A percentile compares a stretch with the other conserved stretches of the same genome.
phyloP scores from a whole-genome alignment of 2,113 vertebrate species.

The Crypturellus undulatus region DNA sequence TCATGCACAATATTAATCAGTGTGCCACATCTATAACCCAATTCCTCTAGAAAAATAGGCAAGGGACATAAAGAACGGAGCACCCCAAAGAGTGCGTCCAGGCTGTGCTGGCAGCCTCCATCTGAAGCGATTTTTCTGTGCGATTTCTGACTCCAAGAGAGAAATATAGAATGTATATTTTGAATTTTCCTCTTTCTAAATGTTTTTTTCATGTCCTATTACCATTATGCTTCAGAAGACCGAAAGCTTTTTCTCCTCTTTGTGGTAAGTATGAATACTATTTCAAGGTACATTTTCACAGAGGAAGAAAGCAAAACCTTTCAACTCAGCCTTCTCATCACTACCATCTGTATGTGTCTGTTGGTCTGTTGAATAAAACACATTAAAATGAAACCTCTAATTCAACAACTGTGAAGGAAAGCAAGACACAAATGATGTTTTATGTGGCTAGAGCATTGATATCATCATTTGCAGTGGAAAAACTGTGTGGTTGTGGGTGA shows the following conservation, averaged over 20 bases:
- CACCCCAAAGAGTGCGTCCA: constrained; percentile 23
- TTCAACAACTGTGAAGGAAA: not conserved
- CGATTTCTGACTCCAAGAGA: constrained; percentile 52
- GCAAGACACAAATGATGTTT: not conserved
- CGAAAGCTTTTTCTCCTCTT: not conserved
- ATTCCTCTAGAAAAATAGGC: constrained; percentile 63
- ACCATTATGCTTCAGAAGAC: not conserved
- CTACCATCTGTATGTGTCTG: not conserved
- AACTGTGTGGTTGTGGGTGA: not conserved
- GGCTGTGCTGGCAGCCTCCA: not conserved
- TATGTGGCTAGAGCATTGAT: not conserved
- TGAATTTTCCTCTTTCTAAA: not conserved
- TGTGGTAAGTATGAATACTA: not conserved
- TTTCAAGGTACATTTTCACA: not conserved
- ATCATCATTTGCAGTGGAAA: not conserved
- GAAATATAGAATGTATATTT: constrained; percentile 41
- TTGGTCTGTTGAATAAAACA: not conserved
- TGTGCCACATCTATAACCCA: not conserved
- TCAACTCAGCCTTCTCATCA: not conserved
- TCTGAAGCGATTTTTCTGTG: constrained; percentile 70
- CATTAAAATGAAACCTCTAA: constrained; percentile 9
- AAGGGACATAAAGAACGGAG: constrained; percentile 69
- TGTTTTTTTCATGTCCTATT: not conserved
- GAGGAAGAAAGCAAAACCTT: not conserved
- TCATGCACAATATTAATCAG: not conserved